phyloP scores from a whole-genome alignment of 2,888 invertebrate genomes.

The Meghimatium bilineatum region DNA sequence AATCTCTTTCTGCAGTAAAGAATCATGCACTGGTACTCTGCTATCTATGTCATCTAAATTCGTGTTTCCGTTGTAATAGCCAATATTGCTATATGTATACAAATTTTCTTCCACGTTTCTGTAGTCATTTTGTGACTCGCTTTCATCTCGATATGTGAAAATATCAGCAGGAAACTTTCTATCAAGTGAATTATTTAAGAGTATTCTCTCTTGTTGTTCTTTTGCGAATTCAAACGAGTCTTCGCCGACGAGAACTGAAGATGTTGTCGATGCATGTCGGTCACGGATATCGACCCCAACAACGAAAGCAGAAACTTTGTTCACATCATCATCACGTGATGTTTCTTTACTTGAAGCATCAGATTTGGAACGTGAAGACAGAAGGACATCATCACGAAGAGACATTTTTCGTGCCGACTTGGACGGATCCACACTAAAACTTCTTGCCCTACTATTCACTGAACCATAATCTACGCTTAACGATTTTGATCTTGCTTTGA shows the following conservation, averaged over 20 bases:
- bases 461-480: background rate
- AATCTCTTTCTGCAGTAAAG: too few relatives aligned
- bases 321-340: background rate
- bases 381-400: slow-evolving; percentile 17
- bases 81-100: background rate
- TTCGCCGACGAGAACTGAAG: background rate
- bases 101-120: background rate
- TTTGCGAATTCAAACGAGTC: background rate
- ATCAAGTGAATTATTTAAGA: slow-evolving; percentile 18
- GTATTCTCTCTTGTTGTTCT: background rate
- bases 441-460: background rate
- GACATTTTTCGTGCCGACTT: slow-evolving; percentile 43
- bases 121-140: background rate
- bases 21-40: background rate
- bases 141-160: slow-evolving; percentile 32
- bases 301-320: slow-evolving; percentile 12
- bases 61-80: background rate
- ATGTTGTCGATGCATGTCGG: background rate
- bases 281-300: slow-evolving; percentile 31
- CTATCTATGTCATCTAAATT: background rate
- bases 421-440: slow-evolving; percentile 34
- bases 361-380: background rate
- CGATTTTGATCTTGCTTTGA: slow-evolving; percentile 37
- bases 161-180: slow-evolving; percentile 13
- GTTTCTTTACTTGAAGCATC: background rate